Conservation (phyloP, 2,113 vertebrate genomes). For the Chelonoidis abingdonii region DNA sequence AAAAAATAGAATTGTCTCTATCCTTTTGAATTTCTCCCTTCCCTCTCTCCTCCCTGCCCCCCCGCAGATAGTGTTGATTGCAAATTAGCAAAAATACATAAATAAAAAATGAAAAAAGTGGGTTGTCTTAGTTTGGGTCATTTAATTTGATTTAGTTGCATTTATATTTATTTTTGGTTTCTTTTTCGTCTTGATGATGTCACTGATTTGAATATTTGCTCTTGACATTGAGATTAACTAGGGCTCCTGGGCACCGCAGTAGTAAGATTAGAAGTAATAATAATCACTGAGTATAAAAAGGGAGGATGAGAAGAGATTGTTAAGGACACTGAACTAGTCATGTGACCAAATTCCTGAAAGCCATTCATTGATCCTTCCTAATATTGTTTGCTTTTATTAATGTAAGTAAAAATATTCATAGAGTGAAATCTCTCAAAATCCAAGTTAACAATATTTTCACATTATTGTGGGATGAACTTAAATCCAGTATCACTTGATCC, state of each 20-base stretch:
- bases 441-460: conserved; percentile 38
- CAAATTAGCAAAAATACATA: conserved; percentile 40
- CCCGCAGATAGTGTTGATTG: background rate
- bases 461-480: conserved; percentile 18
- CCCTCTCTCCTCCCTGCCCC: no score
- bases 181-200: conserved; percentile 2
- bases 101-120: background rate
- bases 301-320: background rate
- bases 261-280: background rate
- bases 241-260: background rate
- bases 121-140: background rate
- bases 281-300: background rate
- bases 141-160: background rate
- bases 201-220: background rate
- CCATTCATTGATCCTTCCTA: conserved; percentile 23
- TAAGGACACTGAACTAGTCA: background rate
- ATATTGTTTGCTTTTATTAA: background rate
- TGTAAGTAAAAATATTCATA: background rate
- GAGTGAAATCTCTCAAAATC: background rate
- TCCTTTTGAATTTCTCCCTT: background rate
- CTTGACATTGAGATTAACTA: background rate
- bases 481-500: background rate
- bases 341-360: conserved; percentile 1
- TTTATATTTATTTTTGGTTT: background rate
- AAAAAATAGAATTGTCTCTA: background rate